These are phyloP conservation scores for Ameiurus melas DNA, from an alignment of 2,113 vertebrate genomes.

Conservation along the genomic window DNA sequence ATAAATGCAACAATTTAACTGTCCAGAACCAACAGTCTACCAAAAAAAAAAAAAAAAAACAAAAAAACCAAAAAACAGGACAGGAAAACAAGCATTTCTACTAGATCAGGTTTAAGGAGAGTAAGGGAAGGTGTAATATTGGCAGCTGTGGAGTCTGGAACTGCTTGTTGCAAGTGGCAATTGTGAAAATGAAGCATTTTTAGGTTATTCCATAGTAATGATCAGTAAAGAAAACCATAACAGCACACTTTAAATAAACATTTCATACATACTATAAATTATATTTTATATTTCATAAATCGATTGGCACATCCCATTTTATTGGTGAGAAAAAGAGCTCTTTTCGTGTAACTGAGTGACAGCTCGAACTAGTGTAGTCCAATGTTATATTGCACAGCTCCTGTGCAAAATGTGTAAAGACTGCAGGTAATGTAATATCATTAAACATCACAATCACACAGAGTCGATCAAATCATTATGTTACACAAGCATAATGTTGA, in stretches of 20 bases:
- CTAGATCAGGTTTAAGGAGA: neutral
- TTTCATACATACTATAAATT: neutral
- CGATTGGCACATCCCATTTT: neutral
- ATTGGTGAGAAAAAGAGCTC: neutral
- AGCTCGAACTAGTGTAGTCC: neutral
- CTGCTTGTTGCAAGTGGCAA: neutral
- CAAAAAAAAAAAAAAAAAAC: neutral
- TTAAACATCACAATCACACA: neutral
- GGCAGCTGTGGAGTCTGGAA: neutral
- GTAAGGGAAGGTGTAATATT: neutral
- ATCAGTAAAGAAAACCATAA: neutral
- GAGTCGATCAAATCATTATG: neutral
- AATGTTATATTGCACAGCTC: neutral
- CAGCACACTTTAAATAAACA: neutral
- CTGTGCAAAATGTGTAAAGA: neutral
- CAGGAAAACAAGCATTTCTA: neutral
- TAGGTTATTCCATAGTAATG: neutral
- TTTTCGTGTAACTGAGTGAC: neutral
- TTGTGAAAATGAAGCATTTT: neutral
- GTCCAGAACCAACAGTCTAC: neutral
- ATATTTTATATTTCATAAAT: neutral
- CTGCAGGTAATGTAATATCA: neutral
- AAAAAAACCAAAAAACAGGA: too few relatives aligned
- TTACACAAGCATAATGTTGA: neutral
- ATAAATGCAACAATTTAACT: neutral